Evolutionary conservation across 2,113 vertebrate species (phyloP).

Genomic region (Penelope pileata): DNA sequence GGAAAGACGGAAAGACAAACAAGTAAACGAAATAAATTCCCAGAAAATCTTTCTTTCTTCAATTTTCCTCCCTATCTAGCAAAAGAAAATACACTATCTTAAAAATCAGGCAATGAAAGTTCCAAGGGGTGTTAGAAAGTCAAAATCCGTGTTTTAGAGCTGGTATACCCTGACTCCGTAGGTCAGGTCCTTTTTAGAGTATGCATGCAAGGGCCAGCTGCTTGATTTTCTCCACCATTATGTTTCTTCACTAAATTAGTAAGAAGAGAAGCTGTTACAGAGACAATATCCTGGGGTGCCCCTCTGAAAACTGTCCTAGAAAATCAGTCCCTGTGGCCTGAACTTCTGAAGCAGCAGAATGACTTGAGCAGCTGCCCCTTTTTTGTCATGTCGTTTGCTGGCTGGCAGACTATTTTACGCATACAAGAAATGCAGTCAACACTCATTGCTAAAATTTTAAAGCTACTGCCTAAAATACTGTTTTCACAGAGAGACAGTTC

Average conservation of each 20-base stretch:
- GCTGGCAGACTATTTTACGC: not conserved
- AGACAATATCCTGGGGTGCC: not conserved
- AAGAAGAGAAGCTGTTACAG: not conserved
- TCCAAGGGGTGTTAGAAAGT: not conserved
- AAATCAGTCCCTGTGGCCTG: not conserved
- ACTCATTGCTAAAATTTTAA: not conserved
- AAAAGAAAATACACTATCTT: not conserved
- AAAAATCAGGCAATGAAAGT: not conserved
- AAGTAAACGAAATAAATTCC: not conserved
- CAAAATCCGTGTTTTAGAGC: not conserved
- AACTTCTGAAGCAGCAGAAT: constrained; percentile 16
- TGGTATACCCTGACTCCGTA: not conserved
- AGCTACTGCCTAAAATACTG: not conserved
- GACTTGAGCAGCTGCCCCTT: not conserved
- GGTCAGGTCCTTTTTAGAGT: not conserved
- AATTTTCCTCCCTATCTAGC: not conserved
- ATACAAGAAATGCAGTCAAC: constrained; percentile 10
- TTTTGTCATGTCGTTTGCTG: not conserved
- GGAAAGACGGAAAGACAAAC: not conserved
- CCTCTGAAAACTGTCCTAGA: not conserved
- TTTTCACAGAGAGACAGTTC: not conserved
- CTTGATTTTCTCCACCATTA: not conserved
- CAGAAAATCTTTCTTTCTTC: not conserved
- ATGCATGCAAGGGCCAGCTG: not conserved
- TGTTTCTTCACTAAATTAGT: not conserved